phyloP scores from a whole-genome alignment of 2,888 invertebrate species.

The Apotomis turbidana region DNA sequence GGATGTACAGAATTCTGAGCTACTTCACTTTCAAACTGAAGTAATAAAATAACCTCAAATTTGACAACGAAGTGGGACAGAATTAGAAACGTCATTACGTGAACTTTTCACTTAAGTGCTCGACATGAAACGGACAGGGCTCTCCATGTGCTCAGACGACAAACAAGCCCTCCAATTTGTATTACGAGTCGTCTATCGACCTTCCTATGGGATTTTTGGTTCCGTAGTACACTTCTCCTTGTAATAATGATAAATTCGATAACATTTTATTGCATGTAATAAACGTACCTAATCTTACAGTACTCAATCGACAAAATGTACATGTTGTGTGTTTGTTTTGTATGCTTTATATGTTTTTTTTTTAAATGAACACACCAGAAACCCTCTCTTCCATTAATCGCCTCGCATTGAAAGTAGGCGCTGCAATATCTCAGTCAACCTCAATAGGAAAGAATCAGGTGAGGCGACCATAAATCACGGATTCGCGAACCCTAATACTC shows the following conservation, averaged over 20 bases:
- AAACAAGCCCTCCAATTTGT: slow-evolving; percentile 32
- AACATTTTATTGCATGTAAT: no score
- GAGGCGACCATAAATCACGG: slow-evolving; percentile 20
- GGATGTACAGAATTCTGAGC: not conserved
- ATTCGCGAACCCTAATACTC: slow-evolving; percentile 46
- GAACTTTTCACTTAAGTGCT: slow-evolving; percentile 26
- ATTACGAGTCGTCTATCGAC: slow-evolving; percentile 12
- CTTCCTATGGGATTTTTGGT: slow-evolving; percentile 16
- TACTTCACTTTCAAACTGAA: not conserved
- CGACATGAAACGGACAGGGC: slow-evolving; percentile 28
- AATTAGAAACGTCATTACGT: slow-evolving; percentile 21
- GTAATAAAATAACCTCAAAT: slow-evolving; percentile 5
- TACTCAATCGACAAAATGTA: no score
- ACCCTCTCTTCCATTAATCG: no score
- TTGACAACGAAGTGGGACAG: slow-evolving; percentile 6
- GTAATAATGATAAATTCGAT: not conserved
- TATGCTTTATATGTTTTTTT: no score
- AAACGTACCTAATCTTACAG: no score
- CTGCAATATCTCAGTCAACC: slow-evolving; percentile 8
- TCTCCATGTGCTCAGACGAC: slow-evolving; percentile 8
- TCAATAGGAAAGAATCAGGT: slow-evolving; percentile 14
- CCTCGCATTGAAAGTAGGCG: no score
- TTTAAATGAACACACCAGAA: no score
- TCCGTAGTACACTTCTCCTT: not conserved
- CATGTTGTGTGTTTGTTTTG: no score